These are phyloP conservation scores for Scaptomyza polygonia DNA, from an alignment of 2,888 invertebrate species.

Conservation along the genomic window DNA sequence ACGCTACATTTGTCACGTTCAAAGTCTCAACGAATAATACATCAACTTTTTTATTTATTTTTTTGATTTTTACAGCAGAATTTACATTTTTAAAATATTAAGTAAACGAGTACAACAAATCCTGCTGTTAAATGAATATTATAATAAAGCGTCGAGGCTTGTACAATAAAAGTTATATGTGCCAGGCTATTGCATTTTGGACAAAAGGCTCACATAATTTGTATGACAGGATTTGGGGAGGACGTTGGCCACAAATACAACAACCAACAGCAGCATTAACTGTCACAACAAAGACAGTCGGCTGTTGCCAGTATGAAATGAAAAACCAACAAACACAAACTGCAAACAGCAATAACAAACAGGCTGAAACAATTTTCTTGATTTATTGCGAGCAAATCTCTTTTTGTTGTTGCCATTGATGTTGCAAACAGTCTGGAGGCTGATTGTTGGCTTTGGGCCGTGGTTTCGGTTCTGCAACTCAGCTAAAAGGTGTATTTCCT, in stretches of 20 bases:
- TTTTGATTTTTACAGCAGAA: neutral
- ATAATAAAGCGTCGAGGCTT: slow-evolving; percentile 48
- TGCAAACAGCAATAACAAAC: slow-evolving; percentile 24
- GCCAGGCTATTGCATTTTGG: slow-evolving; percentile 53
- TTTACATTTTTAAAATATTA: slow-evolving; percentile 14
- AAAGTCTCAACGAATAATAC: slow-evolving; percentile 19
- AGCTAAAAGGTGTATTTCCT: slow-evolving; percentile 51
- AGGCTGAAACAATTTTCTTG: slow-evolving; percentile 57
- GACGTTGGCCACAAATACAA: slow-evolving; percentile 37
- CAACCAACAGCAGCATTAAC: slow-evolving; percentile 39
- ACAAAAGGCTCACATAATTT: slow-evolving; percentile 66
- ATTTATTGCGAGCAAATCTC: slow-evolving; percentile 55
- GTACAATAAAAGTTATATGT: slow-evolving; percentile 53
- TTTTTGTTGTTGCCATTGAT: slow-evolving; percentile 21
- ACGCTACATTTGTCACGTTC: slow-evolving; percentile 10
- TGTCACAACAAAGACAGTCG: slow-evolving; percentile 64
- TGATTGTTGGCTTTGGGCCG: slow-evolving; percentile 12
- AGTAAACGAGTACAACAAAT: slow-evolving; percentile 4
- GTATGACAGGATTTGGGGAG: slow-evolving; percentile 53
- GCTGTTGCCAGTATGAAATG: slow-evolving; percentile 24
- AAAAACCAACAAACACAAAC: slow-evolving; percentile 15
- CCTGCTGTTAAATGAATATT: slow-evolving; percentile 38
- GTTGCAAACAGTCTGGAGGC: slow-evolving; percentile 20
- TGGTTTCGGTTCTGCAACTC: slow-evolving; percentile 38
- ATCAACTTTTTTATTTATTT: slow-evolving; percentile 7